Evolutionary conservation across 1,140 invertebrate species (phyloP).

Genomic region (Caenorhabditis inopinata): DNA sequence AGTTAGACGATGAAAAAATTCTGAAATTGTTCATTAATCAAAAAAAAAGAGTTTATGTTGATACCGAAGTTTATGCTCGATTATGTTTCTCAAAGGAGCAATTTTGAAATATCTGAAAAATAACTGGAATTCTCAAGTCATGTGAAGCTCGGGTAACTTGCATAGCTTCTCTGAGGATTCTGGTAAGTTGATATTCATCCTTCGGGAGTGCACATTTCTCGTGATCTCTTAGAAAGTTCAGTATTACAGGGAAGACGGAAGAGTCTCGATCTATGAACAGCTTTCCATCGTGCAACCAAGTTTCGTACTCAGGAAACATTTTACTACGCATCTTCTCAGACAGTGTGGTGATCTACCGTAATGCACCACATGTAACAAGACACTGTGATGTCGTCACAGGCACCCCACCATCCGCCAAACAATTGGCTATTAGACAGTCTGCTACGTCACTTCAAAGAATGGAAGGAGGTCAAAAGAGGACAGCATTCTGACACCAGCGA

Average conservation of each 20-base stretch:
- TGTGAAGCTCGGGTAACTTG: too few relatives aligned
- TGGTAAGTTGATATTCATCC: slow-evolving; percentile 46
- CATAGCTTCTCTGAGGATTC: slow-evolving; percentile 46
- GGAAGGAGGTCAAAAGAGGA: too few relatives aligned
- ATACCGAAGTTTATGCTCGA: slow-evolving; percentile 35
- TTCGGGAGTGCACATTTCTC: slow-evolving; percentile 40
- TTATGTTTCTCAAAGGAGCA: slow-evolving; percentile 24
- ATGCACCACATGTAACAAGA: too few relatives aligned
- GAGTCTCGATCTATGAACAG: slow-evolving; percentile 50
- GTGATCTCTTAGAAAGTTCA: slow-evolving; percentile 48
- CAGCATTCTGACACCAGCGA: too few relatives aligned
- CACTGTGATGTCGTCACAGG: neutral
- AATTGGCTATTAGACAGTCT: too few relatives aligned
- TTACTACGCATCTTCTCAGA: too few relatives aligned
- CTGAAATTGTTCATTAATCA: neutral
- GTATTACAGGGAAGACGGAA: slow-evolving; percentile 43
- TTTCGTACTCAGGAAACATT: too few relatives aligned
- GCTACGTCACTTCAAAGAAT: too few relatives aligned
- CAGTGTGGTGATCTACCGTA: too few relatives aligned
- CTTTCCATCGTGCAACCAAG: slow-evolving; percentile 46
- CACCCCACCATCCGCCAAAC: neutral
- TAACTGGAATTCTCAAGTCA: too few relatives aligned
- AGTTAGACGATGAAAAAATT: neutral
- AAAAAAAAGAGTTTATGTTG: neutral
- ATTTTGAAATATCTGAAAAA: slow-evolving; percentile 32